A percentile compares a stretch with the other conserved stretches of the same genome.
Evolutionary conservation across 2,113 vertebrate species (phyloP).

Genomic region (Pelobates fuscus): DNA sequence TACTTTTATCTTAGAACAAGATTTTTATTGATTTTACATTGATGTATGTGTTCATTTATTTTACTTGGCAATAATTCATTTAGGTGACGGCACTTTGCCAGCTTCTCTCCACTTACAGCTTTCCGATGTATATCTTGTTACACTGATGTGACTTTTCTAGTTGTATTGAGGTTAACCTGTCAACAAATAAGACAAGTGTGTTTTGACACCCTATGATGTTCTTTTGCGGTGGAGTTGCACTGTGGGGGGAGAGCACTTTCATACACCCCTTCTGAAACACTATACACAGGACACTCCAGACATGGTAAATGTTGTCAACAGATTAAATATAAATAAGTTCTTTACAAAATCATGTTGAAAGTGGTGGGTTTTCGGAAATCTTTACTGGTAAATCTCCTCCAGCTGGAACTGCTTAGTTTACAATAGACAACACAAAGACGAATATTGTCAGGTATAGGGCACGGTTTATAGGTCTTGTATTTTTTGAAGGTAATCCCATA

Average conservation of each 20-base stretch:
- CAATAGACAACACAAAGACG: no score
- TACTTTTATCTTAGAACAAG: no score
- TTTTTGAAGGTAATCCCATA: not conserved
- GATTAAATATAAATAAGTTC: no score
- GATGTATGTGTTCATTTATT: no score
- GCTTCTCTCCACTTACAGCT: not conserved
- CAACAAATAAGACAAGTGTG: not conserved
- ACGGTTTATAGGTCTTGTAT: not conserved
- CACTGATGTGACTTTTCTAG: not conserved
- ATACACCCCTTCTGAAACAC: not conserved
- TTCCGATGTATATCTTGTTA: not conserved
- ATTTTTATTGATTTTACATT: no score
- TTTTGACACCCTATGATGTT: constrained; percentile 8
- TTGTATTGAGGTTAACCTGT: constrained; percentile 4
- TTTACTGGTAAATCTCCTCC: no score
- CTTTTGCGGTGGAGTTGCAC: not conserved
- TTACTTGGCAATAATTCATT: not conserved
- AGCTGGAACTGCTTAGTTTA: no score
- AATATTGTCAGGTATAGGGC: not conserved
- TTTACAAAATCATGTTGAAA: no score
- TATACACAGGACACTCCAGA: not conserved
- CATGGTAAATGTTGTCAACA: not conserved
- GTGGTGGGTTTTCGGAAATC: no score
- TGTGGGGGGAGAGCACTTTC: not conserved
- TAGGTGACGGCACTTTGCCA: not conserved